These are phyloP conservation scores for Drosophila neutralis DNA, from an alignment of 2,888 invertebrate genomes.

Conservation along the genomic window DNA sequence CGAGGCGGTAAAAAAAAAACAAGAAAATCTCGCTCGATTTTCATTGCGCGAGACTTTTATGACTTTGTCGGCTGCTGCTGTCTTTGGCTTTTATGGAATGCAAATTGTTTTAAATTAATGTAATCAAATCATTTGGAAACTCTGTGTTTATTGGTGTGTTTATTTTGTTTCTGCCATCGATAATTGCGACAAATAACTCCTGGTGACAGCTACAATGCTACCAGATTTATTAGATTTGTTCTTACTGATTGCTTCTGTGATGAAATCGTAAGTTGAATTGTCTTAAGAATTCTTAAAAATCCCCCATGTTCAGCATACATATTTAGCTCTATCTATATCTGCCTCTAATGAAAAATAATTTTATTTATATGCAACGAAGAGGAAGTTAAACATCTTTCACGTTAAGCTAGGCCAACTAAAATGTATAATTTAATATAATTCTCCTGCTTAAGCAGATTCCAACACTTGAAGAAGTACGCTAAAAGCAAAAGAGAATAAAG, in stretches of 20 bases:
- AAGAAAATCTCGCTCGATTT: slow-evolving; percentile 51
- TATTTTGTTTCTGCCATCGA: slow-evolving; percentile 55
- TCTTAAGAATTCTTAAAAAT: background rate
- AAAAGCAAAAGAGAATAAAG: background rate
- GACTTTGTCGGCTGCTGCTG: slow-evolving; percentile 65
- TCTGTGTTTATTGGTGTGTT: slow-evolving; percentile 72
- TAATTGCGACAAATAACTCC: slow-evolving; percentile 32
- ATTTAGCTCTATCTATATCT: background rate
- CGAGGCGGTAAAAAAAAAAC: slow-evolving; percentile 3
- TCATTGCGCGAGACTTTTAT: slow-evolving; percentile 76
- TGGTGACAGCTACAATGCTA: background rate
- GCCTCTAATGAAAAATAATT: background rate
- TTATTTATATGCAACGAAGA: background rate
- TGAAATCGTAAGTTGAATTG: background rate
- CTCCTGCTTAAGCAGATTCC: background rate
- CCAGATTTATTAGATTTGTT: background rate
- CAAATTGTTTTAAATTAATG: slow-evolving; percentile 79
- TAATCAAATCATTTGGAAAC: slow-evolving; percentile 73
- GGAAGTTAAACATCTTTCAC: background rate
- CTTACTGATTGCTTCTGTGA: background rate
- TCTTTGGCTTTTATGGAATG: slow-evolving; percentile 74
- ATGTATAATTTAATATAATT: background rate
- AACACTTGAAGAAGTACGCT: background rate
- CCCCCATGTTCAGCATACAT: background rate
- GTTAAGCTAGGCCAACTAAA: background rate